Conservation (phyloP, 2,797 vertebrate genomes). For the Falco peregrinus region DNA sequence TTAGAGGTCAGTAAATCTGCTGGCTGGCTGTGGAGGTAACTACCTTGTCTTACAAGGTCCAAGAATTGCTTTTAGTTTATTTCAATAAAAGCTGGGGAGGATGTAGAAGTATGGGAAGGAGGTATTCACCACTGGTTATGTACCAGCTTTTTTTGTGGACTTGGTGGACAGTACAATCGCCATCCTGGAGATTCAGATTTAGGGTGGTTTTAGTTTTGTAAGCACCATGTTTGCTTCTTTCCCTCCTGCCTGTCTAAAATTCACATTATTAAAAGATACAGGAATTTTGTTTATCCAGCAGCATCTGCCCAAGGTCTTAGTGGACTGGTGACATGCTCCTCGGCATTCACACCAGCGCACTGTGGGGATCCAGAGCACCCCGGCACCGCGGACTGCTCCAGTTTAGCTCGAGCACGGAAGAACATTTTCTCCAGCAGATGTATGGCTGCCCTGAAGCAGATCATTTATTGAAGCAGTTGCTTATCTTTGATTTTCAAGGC, state of each 20-base stretch:
- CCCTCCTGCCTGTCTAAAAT: neutral
- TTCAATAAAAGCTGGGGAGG: neutral
- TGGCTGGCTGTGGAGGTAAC: slow-evolving; percentile 17
- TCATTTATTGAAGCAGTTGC: neutral
- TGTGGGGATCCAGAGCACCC: neutral
- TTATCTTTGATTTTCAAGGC: neutral
- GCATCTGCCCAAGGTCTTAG: neutral
- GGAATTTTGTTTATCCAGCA: neutral
- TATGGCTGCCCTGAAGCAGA: neutral
- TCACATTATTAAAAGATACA: neutral
- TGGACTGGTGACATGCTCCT: neutral
- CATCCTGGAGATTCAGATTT: neutral
- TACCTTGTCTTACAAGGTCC: slow-evolving; percentile 17
- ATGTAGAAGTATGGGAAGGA: neutral
- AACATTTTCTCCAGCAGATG: neutral
- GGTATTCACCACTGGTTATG: neutral
- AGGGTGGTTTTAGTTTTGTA: neutral
- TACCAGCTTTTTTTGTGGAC: neutral
- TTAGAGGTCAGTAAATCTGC: slow-evolving; percentile 38
- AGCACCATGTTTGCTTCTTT: neutral
- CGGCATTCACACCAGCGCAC: neutral
- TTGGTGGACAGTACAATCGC: neutral
- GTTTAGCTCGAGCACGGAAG: neutral
- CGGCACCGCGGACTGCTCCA: neutral
- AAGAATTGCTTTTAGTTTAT: neutral